A percentile compares a stretch with the other conserved stretches of the same genome.
Evolutionary conservation across 1,140 invertebrate species (phyloP).

Genomic region (Dendroctonus ponderosae): DNA sequence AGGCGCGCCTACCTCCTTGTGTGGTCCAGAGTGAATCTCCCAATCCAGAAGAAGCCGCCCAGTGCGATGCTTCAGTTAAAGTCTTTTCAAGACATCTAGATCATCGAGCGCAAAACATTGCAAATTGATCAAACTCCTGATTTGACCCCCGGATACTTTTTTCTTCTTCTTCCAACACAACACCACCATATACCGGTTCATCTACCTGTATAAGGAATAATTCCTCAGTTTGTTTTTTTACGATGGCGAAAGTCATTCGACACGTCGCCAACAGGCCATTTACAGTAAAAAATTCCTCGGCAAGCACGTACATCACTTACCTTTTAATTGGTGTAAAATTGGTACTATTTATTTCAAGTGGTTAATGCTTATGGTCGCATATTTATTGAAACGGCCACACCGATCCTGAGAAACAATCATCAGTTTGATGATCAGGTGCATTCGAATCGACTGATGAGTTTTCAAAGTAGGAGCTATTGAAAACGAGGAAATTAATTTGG

Average conservation of each 20-base stretch:
- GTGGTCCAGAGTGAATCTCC: slow-evolving; percentile 18
- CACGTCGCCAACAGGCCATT: slow-evolving; percentile 26
- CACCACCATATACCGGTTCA: not conserved
- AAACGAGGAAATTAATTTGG: too few species aligned
- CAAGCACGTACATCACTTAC: slow-evolving; percentile 28
- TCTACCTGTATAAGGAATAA: slow-evolving; percentile 23
- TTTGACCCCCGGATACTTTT: too few species aligned
- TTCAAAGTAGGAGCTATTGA: too few species aligned
- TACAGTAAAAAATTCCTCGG: slow-evolving; percentile 21
- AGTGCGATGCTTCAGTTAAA: too few species aligned
- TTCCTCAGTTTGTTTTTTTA: slow-evolving; percentile 21
- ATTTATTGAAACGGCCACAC: slow-evolving; percentile 9
- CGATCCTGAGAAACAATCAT: too few species aligned
- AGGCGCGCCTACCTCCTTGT: slow-evolving; percentile 16
- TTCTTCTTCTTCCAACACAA: too few species aligned
- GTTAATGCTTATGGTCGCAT: slow-evolving; percentile 23
- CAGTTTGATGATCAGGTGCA: too few species aligned
- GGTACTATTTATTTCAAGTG: slow-evolving; percentile 29
- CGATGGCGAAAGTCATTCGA: slow-evolving; percentile 26
- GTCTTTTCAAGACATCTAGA: too few species aligned
- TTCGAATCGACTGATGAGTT: too few species aligned
- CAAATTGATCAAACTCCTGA: too few species aligned
- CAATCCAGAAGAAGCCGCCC: too few species aligned
- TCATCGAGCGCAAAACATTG: too few species aligned
- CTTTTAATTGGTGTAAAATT: slow-evolving; percentile 31